Percentiles rank a stretch among this genome's conserved stretches.
Evolutionary conservation across 2,113 vertebrate genomes (phyloP).

Genomic region (Hirundichthys speculiger): DNA sequence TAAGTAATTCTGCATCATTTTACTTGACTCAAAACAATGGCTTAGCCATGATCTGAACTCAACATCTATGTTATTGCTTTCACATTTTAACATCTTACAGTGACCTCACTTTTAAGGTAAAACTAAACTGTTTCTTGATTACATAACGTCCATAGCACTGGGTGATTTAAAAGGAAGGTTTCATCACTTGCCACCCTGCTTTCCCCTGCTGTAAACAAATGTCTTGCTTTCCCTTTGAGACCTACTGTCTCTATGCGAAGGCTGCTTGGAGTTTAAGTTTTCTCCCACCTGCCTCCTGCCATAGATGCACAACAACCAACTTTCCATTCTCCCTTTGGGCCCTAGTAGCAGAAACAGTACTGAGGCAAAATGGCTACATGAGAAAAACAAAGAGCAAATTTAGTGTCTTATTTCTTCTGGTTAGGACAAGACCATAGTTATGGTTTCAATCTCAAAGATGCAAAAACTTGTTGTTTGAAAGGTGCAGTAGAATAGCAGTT

Average conservation of each 20-base stretch:
- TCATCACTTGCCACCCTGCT: constrained; percentile 51
- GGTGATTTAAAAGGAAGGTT: constrained; percentile 26
- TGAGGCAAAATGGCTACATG: constrained; percentile 28
- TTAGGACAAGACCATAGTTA: constrained; percentile 7
- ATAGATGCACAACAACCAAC: constrained; percentile 55
- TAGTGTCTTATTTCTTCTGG: neutral
- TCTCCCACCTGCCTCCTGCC: constrained; percentile 68
- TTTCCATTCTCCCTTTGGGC: constrained; percentile 47
- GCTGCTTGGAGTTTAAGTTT: constrained; percentile 42
- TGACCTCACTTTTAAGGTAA: neutral
- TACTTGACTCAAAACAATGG: no score
- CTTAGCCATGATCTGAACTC: no score
- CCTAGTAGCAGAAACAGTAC: constrained; percentile 37
- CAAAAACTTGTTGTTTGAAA: constrained; percentile 31
- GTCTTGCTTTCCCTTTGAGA: constrained; percentile 58
- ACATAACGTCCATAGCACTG: constrained; percentile 20
- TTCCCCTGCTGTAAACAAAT: constrained; percentile 66
- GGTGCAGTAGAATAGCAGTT: constrained; percentile 21
- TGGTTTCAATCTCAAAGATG: constrained; percentile 17
- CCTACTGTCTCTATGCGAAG: constrained; percentile 63
- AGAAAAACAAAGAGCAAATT: constrained; percentile 23
- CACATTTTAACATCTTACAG: neutral
- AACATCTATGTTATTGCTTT: neutral
- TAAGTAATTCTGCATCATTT: no score
- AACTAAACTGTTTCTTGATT: neutral